A percentile compares a stretch with the other conserved stretches of the same genome.
phyloP scores from a whole-genome alignment of 2,888 invertebrate genomes.

The Theodoxus fluviatilis region DNA sequence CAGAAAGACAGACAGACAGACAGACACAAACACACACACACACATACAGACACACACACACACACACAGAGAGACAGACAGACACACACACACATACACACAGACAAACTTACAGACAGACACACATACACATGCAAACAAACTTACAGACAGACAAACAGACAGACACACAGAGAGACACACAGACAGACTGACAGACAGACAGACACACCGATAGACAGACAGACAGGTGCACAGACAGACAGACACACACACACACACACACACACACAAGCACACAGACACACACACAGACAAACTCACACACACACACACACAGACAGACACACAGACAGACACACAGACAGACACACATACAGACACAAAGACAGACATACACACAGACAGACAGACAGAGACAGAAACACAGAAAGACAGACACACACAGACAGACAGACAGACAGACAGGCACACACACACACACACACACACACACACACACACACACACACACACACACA shows the following conservation, averaged over 20 bases:
- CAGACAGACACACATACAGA: slow-evolving; percentile 16
- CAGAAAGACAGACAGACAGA: slow-evolving; percentile 2
- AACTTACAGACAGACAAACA: not conserved
- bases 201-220: not conserved
- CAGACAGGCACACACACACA: not conserved
- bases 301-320: not conserved
- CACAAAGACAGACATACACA: not conserved
- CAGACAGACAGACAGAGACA: no score
- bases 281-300: not conserved
- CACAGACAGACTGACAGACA: not conserved
- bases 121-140: not conserved
- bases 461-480: slow-evolving; percentile 1
- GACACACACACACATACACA: not conserved
- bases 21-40: slow-evolving; percentile 6
- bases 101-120: not conserved
- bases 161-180: slow-evolving; percentile 9
- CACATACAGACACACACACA: slow-evolving; percentile 3
- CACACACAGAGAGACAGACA: not conserved
- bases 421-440: no score
- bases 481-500: not conserved
- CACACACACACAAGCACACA: not conserved
- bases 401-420: no score
- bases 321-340: slow-evolving; percentile 22
- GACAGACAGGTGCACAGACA: not conserved
- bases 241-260: not conserved